phyloP scores from a whole-genome alignment of 1,140 invertebrate species.

The Procambarus virginalis region DNA sequence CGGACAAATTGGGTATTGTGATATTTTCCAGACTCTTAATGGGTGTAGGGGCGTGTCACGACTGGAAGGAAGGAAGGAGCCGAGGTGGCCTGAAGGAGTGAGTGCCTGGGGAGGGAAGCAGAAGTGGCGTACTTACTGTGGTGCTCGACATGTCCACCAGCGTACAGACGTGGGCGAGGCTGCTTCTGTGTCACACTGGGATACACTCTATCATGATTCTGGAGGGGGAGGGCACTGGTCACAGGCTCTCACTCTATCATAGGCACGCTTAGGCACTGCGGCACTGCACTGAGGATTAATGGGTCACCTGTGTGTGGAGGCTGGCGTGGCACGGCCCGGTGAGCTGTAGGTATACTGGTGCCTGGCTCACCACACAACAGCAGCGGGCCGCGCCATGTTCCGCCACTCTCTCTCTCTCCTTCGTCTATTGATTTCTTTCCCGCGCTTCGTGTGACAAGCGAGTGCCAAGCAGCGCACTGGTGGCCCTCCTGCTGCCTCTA shows the following conservation, averaged over 20 bases:
- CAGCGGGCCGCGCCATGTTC: conserved; percentile 58
- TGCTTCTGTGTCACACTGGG: conserved; percentile 44
- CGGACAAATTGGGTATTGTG: not conserved
- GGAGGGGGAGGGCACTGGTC: conserved; percentile 7
- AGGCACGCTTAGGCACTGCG: conserved; percentile 25
- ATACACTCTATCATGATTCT: conserved; percentile 25
- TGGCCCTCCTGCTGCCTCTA: not conserved
- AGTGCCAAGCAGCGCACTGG: conserved; percentile 49
- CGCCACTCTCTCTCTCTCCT: conserved; percentile 30
- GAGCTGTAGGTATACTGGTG: conserved; percentile 47
- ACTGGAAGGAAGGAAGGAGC: not conserved
- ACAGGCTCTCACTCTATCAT: conserved; percentile 24
- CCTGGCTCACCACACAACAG: conserved; percentile 50
- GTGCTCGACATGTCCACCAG: conserved; percentile 48
- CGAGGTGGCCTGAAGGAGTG: not conserved
- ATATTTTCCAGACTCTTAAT: not conserved
- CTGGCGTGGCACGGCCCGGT: not conserved
- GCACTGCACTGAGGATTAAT: not conserved
- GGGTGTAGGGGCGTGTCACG: not conserved
- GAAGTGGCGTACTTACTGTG: conserved; percentile 38
- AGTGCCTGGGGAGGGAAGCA: not conserved
- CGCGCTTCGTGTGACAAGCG: conserved; percentile 57
- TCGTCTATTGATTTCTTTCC: conserved; percentile 67
- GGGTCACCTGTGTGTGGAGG: conserved; percentile 9
- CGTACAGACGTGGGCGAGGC: conserved; percentile 33